Conservation (phyloP, 1,140 invertebrate species). For the Bombus superbus region DNA sequence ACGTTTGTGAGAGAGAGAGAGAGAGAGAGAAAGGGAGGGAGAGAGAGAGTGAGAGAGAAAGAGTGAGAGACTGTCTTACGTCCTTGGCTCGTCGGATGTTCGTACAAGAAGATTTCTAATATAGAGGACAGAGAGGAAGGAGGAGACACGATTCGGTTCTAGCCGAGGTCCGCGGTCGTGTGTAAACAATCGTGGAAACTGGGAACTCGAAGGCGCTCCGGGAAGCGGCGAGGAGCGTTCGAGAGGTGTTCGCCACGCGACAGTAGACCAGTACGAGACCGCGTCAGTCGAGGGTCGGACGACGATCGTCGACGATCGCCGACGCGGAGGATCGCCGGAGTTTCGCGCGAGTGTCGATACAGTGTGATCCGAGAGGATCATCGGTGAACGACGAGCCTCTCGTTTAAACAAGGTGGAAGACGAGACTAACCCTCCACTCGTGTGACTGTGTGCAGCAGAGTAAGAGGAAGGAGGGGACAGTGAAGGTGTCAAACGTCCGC, state of each 20-base stretch:
- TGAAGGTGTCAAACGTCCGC: constrained; percentile 71
- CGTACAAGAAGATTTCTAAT: background rate
- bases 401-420: background rate
- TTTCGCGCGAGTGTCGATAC: constrained; percentile 30
- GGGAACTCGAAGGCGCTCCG: background rate
- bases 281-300: constrained; percentile 14
- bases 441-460: background rate
- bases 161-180: background rate
- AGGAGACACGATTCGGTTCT: constrained; percentile 38
- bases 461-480: constrained; percentile 52
- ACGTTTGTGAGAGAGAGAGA: too few relatives aligned
- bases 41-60: background rate
- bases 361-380: constrained; percentile 13
- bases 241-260: constrained; percentile 19
- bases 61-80: background rate
- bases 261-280: background rate
- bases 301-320: constrained; percentile 15
- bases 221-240: background rate
- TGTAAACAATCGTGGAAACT: constrained; percentile 17
- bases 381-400: background rate
- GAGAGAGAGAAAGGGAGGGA: background rate
- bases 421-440: background rate
- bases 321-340: background rate
- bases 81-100: background rate
- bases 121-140: background rate